Evolutionary conservation across 2,113 vertebrate genomes (phyloP).

Genomic region (Erinaceus europaeus): DNA sequence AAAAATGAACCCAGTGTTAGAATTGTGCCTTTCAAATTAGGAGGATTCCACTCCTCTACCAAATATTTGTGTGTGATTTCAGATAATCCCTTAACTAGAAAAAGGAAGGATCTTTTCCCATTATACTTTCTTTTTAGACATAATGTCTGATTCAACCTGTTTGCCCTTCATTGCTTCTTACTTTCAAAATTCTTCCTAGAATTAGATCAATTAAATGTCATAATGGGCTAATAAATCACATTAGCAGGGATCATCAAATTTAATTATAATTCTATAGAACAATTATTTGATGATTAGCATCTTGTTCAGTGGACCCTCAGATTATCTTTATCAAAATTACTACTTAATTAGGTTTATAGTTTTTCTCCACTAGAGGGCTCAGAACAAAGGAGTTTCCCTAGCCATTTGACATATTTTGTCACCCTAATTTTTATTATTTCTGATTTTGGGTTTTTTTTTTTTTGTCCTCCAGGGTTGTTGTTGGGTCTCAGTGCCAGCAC

Average conservation of each 20-base stretch:
- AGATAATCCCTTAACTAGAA: not conserved
- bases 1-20: not conserved
- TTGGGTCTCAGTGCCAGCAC: too few relatives aligned
- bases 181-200: not conserved
- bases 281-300: constrained; percentile 21
- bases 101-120: not conserved
- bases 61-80: not conserved
- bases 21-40: not conserved
- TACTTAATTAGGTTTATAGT: too few relatives aligned
- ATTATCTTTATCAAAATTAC: not conserved
- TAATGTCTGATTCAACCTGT: not conserved
- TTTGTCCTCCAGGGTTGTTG: too few relatives aligned
- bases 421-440: too few relatives aligned
- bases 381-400: too few relatives aligned
- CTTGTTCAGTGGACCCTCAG: not conserved
- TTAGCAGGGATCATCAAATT: not conserved
- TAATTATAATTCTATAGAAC: constrained; percentile 31
- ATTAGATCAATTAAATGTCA: constrained; percentile 36
- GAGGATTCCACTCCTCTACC: not conserved
- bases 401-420: too few relatives aligned
- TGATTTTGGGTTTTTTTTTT: too few relatives aligned
- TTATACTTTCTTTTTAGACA: not conserved
- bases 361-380: too few relatives aligned
- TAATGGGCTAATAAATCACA: not conserved
- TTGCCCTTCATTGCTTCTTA: not conserved